A percentile compares a stretch with the other conserved stretches of the same genome.
phyloP scores from a whole-genome alignment of 2,113 vertebrate genomes.

The Chunga burmeisteri region DNA sequence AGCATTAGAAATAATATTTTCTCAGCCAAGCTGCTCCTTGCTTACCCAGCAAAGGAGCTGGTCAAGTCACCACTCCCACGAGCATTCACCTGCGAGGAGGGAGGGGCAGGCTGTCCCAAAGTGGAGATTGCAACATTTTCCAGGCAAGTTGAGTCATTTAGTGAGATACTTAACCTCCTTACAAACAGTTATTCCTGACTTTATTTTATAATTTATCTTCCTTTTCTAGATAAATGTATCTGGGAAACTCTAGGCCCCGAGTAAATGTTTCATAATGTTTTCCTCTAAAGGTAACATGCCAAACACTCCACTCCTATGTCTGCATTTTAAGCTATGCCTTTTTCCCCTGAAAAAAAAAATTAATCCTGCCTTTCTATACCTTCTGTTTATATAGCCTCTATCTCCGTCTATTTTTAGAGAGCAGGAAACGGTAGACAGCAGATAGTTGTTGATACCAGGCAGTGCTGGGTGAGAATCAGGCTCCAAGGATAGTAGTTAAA shows the following conservation, averaged over 20 bases:
- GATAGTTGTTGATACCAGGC: not conserved
- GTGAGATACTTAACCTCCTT: not conserved
- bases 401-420: not conserved
- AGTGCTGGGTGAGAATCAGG: not conserved
- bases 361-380: not conserved
- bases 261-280: not conserved
- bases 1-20: constrained; percentile 16
- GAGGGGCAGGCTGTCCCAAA: not conserved
- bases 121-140: not conserved
- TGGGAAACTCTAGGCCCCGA: not conserved
- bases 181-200: not conserved
- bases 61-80: not conserved
- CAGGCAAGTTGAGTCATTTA: not conserved
- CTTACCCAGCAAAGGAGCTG: not conserved
- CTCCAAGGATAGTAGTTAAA: not conserved
- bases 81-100: not conserved
- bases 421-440: not conserved
- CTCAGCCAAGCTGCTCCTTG: not conserved
- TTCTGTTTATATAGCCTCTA: not conserved
- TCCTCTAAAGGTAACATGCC: not conserved
- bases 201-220: constrained; percentile 5
- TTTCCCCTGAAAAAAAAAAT: not conserved
- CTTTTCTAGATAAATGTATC: not conserved
- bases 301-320: not conserved
- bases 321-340: not conserved